Evolutionary conservation across 2,113 vertebrate species (phyloP).

Genomic region (Eonycteris spelaea): DNA sequence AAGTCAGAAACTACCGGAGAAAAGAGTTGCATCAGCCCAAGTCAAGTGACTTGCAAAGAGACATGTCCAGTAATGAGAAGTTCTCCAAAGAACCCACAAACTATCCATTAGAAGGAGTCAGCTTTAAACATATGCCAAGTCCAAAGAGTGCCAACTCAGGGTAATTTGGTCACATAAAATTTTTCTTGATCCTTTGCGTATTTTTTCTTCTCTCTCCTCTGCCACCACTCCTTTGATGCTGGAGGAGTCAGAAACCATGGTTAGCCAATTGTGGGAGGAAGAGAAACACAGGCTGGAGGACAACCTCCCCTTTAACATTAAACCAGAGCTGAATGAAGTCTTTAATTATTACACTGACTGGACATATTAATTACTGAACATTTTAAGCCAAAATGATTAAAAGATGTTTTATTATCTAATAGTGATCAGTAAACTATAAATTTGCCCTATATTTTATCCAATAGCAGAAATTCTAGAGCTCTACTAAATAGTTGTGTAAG

Average conservation of each 20-base stretch:
- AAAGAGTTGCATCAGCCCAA: neutral
- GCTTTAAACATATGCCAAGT: neutral
- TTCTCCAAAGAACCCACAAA: neutral
- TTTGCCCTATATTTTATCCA: neutral
- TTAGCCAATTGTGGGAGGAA: neutral
- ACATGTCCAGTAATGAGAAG: neutral
- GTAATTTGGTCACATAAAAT: neutral
- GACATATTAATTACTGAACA: neutral
- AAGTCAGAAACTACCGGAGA: neutral
- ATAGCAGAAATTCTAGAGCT: neutral
- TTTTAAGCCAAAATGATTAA: neutral
- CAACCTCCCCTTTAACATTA: neutral
- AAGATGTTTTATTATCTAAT: neutral
- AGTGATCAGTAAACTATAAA: neutral
- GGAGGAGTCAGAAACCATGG: neutral
- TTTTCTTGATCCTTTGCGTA: neutral
- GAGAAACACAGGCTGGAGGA: neutral
- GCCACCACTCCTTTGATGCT: neutral
- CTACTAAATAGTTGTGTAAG: neutral
- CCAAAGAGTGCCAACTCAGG: neutral
- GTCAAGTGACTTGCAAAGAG: neutral
- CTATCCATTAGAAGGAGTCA: neutral
- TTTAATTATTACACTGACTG: neutral
- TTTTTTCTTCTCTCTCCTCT: neutral
- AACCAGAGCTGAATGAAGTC: neutral